Percentiles rank a stretch among this genome's conserved stretches.
These are phyloP conservation scores for Conus canariensis DNA, from an alignment of 2,888 invertebrate species.

Conservation along the genomic window DNA sequence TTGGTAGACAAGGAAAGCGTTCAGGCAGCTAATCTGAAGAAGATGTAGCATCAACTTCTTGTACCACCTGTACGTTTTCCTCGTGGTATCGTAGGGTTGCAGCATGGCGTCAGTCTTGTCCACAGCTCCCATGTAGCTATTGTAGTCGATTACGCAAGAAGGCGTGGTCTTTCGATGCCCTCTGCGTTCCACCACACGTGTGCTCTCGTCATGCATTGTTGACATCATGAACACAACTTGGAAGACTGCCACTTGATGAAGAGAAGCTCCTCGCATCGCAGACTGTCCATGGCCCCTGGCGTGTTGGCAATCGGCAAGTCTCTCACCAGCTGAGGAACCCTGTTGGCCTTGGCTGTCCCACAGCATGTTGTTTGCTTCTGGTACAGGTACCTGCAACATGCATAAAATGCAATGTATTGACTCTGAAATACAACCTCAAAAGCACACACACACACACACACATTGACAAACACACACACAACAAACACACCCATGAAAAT, in stretches of 20 bases:
- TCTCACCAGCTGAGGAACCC: no score
- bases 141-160: background rate
- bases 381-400: no score
- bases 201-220: no score
- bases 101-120: background rate
- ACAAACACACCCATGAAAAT: no score
- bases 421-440: no score
- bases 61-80: conserved; percentile 35
- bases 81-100: conserved; percentile 13
- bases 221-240: no score
- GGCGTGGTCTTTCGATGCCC: no score
- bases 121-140: background rate
- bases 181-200: background rate
- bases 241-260: no score
- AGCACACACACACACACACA: background rate
- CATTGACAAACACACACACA: background rate
- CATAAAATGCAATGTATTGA: no score
- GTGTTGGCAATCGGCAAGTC: background rate
- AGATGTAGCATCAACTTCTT: conserved; percentile 25
- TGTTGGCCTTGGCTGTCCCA: no score
- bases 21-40: background rate
- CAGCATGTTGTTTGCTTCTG: no score
- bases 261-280: background rate
- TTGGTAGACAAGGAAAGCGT: background rate
- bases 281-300: background rate